These are phyloP conservation scores for Salminus brasiliensis DNA, from an alignment of 2,113 vertebrate genomes.

Conservation along the genomic window DNA sequence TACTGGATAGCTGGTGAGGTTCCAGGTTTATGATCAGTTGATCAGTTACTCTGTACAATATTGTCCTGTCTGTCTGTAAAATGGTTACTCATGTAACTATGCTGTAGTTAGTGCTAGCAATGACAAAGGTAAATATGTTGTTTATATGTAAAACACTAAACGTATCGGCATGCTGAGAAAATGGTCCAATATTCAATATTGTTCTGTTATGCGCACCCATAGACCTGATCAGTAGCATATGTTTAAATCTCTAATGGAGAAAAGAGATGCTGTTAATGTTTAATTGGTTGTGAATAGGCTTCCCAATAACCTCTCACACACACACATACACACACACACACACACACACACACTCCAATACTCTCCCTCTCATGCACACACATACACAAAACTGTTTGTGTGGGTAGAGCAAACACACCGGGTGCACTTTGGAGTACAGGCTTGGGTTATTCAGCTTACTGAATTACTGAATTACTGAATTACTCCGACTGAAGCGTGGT, in stretches of 20 bases:
- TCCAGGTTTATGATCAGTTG: too few relatives aligned
- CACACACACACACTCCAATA: not conserved
- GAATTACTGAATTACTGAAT: too few relatives aligned
- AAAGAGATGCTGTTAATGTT: not conserved
- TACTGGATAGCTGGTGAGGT: not conserved
- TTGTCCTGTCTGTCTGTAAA: too few relatives aligned
- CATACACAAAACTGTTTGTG: constrained; percentile 37
- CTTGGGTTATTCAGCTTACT: constrained; percentile 26
- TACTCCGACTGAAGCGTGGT: constrained; percentile 14
- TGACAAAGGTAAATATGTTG: too few relatives aligned
- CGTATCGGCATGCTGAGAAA: too few relatives aligned
- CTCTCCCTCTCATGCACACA: not conserved
- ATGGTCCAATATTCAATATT: too few relatives aligned
- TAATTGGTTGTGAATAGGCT: not conserved
- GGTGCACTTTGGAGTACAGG: constrained; percentile 71
- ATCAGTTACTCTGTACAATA: not conserved
- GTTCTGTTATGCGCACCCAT: not conserved
- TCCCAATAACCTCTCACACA: not conserved
- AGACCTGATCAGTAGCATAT: not conserved
- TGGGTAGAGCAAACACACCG: constrained; percentile 57
- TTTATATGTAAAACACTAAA: too few relatives aligned
- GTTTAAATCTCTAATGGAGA: not conserved
- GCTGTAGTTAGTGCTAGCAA: too few relatives aligned
- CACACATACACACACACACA: not conserved
- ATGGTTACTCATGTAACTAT: too few relatives aligned